Base-by-base conservation (phyloP, 2,113 vertebrate species). In the Eleginops maclovinus region DNA sequence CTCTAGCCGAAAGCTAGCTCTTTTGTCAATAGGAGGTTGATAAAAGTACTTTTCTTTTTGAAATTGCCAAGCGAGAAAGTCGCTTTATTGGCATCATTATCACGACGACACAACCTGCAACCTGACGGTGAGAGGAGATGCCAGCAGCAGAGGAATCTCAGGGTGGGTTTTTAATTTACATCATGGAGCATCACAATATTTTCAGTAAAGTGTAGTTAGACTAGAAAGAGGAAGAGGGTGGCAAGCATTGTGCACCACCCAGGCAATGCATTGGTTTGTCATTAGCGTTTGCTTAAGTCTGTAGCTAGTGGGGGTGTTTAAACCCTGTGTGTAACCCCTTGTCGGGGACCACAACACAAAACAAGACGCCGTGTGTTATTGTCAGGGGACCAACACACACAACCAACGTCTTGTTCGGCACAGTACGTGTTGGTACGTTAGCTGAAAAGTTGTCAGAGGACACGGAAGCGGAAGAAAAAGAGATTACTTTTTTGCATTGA, bases 81-180 rank as follows among this genome's bases (percentile, higher is more conserved):
- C 6, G 6, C 22, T 56, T 8, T 47, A 9, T 7, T 60, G 22
- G 1, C 3, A 41, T 0, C 3, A 4, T 19, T 26, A 19, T 11
- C 41, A 50, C 63, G 11, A 58, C 9, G 14, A 64, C 47, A 1
- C 13, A 46, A 26, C 9, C 24, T 50, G 46, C 9, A 53, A 17
- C 12, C 21, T 44, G 55, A 21, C 19, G 4, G 60, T 41, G 14
- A 13, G 19, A 51, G 43, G 86, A 71, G 85, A 94, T 94, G 92
- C 89, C 88, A n/a, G 78, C 89, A 65, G 58, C 86, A 7, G 88
- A 85, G 19, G 75, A 76, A 2, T 78, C 78, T 21, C 31, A 44
- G 21, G 91, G 93, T 94, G 50, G 44, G 91, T 85, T 67, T 40
- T 53, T 8, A 3, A 40, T 6, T 41, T 7, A 1, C 47, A 28